A percentile compares a stretch with the other conserved stretches of the same genome.
Conservation (phyloP, 1,140 invertebrate genomes). For the Gonioctena quinquepunctata region DNA sequence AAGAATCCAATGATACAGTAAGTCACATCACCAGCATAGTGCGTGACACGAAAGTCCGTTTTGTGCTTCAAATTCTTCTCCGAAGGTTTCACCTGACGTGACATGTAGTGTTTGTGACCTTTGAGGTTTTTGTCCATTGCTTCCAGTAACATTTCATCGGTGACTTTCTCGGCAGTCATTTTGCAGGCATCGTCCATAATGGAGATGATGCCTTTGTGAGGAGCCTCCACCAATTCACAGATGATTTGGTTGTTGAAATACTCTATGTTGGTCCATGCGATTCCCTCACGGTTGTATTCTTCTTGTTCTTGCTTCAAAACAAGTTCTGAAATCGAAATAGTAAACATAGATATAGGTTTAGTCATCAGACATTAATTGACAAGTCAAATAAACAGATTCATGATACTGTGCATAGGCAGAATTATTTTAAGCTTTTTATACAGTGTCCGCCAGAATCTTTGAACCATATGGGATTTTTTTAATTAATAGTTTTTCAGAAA, state of each 20-base stretch:
- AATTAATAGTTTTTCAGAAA: too few relatives aligned
- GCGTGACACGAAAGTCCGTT: conserved; percentile 59
- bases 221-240: conserved; percentile 89
- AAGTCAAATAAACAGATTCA: too few relatives aligned
- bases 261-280: conserved; percentile 87
- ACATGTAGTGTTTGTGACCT: conserved; percentile 86
- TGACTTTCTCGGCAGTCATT: conserved; percentile 90
- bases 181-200: conserved; percentile 92
- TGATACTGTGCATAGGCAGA: too few relatives aligned
- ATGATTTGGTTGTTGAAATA: conserved; percentile 95
- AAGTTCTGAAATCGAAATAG: conserved; percentile 68
- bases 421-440: too few relatives aligned
- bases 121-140: conserved; percentile 90
- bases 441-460: too few relatives aligned
- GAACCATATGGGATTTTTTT: too few relatives aligned
- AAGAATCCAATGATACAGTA: conserved; percentile 90
- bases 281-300: conserved; percentile 90
- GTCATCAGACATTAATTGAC: too few relatives aligned
- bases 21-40: conserved; percentile 96
- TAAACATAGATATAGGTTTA: too few relatives aligned
- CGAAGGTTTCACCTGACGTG: conserved; percentile 78
- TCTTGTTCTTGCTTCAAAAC: conserved; percentile 96
- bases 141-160: conserved; percentile 88
- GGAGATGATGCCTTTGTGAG: conserved; percentile 83
- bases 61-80: conserved; percentile 82